A percentile compares a stretch with the other conserved stretches of the same genome.
phyloP scores from a whole-genome alignment of 2,888 invertebrate species.

The Ethmia dodecea region DNA sequence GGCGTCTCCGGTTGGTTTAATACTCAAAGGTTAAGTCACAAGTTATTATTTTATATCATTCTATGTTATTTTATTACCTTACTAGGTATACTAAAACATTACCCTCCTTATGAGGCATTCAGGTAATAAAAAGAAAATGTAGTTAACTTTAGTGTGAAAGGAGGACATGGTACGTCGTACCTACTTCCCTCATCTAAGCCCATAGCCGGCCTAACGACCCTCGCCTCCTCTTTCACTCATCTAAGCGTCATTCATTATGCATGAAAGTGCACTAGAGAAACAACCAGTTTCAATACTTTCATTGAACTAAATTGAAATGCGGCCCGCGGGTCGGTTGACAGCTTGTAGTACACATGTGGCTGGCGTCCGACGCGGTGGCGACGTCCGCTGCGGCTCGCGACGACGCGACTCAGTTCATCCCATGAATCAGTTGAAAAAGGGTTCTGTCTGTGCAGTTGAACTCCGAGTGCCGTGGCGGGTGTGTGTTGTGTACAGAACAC shows the following conservation, averaged over 20 bases:
- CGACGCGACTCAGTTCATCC: neutral
- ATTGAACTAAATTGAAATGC: slow-evolving; percentile 38
- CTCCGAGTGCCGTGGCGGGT: neutral
- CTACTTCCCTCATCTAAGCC: too few species aligned
- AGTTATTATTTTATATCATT: too few species aligned
- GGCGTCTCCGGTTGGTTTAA: too few species aligned
- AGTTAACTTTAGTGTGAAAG: slow-evolving; percentile 5
- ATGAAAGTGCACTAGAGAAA: slow-evolving; percentile 36
- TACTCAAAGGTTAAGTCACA: too few species aligned
- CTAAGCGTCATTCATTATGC: slow-evolving; percentile 12
- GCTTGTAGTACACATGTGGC: slow-evolving; percentile 7
- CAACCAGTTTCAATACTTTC: slow-evolving; percentile 34
- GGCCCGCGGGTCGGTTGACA: slow-evolving; percentile 19
- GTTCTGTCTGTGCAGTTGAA: too few species aligned
- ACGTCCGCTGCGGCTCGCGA: neutral
- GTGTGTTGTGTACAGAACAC: neutral
- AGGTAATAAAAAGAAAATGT: neutral
- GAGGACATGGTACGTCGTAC: slow-evolving; percentile 4
- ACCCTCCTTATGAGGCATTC: too few species aligned
- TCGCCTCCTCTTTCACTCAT: slow-evolving; percentile 11
- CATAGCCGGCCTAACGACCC: too few species aligned
- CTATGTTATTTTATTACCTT: too few species aligned
- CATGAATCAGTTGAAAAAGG: slow-evolving; percentile 1
- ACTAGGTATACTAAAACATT: too few species aligned
- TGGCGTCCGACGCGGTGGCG: neutral